Base-by-base conservation (phyloP, 2,888 invertebrate genomes). In the Eupeodes luniger region DNA sequence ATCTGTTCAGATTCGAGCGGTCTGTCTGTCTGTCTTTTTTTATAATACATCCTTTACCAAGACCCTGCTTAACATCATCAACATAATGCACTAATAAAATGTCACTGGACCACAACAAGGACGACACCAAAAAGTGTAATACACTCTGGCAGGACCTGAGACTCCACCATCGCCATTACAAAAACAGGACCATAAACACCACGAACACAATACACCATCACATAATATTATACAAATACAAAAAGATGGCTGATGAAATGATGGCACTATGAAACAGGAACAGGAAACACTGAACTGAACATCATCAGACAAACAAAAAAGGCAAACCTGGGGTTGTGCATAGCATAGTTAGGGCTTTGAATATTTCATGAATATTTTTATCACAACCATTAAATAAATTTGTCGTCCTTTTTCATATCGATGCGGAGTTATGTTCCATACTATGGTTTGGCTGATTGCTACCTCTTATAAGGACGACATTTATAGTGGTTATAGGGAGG, bases 301-400 rank as follows among this genome's bases (percentile, higher is more conserved):
- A 47, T 9, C 7, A n/a, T 6, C 34, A 47, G 10, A 14, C n/a
- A 51, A 62, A 55, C 59, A 69, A 69, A 19, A 44, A 44, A 44
- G 44, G 6, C 16, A 44, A 59, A 67, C n/a, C 69, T 77, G 14
- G 57, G 75, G 36, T 69, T 59, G 51, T 55, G 51, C 1, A 3
- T 5, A 57, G 53, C 36, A 14, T 44, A 44, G 70, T 47, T n/a
- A n/a, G 69, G 66, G 78, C 81, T 78, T 81, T 69, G 88, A 88
- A 88, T 85, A 88, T 88, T 85, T 84, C 88, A 88, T 88, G 88
- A 88, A 88, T 88, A 88, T 88, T 88, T 88, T 88, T 88, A 88
- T 88, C 88, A 88, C 84, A 85, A 72, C 78, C 88, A 85, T 88
- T 88, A 88, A 88, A 88, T 85, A 78, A 88, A 85, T 88, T 88